Evolutionary conservation across 2,113 vertebrate species (phyloP).

Genomic region (Hirundichthys speculiger): DNA sequence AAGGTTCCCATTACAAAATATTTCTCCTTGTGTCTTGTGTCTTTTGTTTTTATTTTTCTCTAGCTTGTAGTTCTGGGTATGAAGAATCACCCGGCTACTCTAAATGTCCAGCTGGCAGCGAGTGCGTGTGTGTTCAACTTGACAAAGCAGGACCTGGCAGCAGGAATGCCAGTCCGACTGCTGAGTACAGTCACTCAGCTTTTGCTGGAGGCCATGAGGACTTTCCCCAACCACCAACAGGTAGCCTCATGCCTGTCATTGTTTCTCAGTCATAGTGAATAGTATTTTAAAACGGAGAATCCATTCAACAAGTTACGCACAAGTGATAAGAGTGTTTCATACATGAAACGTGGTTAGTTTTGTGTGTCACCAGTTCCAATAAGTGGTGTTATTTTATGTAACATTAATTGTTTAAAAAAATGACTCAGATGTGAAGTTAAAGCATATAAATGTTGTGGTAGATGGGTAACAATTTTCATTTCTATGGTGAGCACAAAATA

Average conservation of each 20-base stretch:
- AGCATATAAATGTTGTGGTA: no score
- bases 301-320: not conserved
- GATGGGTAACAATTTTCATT: no score
- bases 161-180: constrained; percentile 93
- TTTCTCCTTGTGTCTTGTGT: no score
- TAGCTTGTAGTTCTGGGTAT: constrained; percentile 97
- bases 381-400: no score
- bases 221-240: constrained; percentile 98
- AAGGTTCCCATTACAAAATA: no score
- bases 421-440: no score
- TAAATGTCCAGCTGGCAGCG: constrained; percentile 96
- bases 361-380: no score
- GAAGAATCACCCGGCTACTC: constrained; percentile 94
- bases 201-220: constrained; percentile 96
- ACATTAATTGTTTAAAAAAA: no score
- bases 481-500: no score
- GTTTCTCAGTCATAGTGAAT: not conserved
- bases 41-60: constrained; percentile 8
- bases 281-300: not conserved
- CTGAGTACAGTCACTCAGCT: constrained; percentile 92
- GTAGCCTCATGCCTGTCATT: constrained; percentile 43
- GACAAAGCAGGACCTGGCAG: constrained; percentile 96
- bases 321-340: no score
- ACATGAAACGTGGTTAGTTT: no score
- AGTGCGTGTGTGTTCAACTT: constrained; percentile 98